These are phyloP conservation scores for Bufotes viridis DNA, from an alignment of 2,797 vertebrate species.

Conservation along the genomic window DNA sequence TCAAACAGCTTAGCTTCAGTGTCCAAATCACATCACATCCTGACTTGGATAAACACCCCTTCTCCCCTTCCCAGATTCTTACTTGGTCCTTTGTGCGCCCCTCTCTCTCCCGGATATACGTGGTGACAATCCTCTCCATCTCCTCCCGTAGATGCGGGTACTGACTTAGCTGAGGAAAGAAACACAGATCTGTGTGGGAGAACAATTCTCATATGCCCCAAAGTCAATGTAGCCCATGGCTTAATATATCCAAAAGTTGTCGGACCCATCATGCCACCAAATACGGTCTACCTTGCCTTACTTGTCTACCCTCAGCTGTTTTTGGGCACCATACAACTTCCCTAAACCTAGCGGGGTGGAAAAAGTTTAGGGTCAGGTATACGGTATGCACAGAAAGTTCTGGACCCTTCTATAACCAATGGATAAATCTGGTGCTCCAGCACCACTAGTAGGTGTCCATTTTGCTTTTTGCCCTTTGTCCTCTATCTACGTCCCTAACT, in stretches of 20 bases:
- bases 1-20: background rate
- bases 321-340: background rate
- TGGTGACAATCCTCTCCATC: constrained; percentile 98
- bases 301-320: background rate
- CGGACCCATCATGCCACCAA: background rate
- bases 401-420: background rate
- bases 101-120: constrained; percentile 94
- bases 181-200: constrained; percentile 71
- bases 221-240: background rate
- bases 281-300: background rate
- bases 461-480: background rate
- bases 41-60: background rate
- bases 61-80: constrained; percentile 45
- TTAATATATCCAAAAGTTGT: background rate
- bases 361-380: background rate
- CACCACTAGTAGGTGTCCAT: background rate
- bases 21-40: background rate
- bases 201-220: constrained; percentile 7
- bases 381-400: background rate
- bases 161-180: constrained; percentile 88
- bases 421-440: background rate
- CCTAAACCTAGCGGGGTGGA: no score
- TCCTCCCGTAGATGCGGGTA: constrained; percentile 95
- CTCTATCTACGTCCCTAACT: background rate
- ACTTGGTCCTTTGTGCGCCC: constrained; percentile 94